Evolutionary conservation across 2,888 invertebrate genomes (phyloP).

Genomic region (Synergus umbraculus): DNA sequence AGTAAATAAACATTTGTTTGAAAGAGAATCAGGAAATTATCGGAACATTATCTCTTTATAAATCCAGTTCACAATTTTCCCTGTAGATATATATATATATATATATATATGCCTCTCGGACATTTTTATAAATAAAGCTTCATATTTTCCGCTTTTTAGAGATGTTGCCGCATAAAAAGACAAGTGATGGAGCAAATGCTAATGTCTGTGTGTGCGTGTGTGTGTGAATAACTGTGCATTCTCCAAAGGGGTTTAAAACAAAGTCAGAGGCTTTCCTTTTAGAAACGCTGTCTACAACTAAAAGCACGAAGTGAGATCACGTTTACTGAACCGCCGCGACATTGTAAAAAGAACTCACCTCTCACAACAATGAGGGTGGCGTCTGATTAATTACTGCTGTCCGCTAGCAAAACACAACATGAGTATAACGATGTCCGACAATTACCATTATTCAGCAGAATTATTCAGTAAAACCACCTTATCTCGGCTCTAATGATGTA

Average conservation of each 20-base stretch:
- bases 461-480: neutral
- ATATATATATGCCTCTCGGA: neutral
- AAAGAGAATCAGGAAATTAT: neutral
- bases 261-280: constrained; percentile 9
- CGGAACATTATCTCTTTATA: neutral
- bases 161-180: constrained; percentile 1
- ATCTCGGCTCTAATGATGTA: neutral
- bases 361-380: constrained; percentile 4
- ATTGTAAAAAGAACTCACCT: neutral
- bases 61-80: neutral
- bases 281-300: constrained; percentile 5
- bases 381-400: constrained; percentile 22
- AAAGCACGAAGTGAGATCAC: constrained; percentile 30
- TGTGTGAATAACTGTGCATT: neutral
- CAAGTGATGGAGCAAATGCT: neutral
- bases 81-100: neutral
- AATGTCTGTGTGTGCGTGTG: neutral
- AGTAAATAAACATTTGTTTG: neutral
- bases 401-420: neutral
- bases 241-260: constrained; percentile 3
- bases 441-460: neutral
- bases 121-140: neutral
- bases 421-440: constrained; percentile 17
- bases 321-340: neutral
- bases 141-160: constrained; percentile 6